phyloP scores from a whole-genome alignment of 92 coral and sea anemone genomes.

The Porites evermanni region DNA sequence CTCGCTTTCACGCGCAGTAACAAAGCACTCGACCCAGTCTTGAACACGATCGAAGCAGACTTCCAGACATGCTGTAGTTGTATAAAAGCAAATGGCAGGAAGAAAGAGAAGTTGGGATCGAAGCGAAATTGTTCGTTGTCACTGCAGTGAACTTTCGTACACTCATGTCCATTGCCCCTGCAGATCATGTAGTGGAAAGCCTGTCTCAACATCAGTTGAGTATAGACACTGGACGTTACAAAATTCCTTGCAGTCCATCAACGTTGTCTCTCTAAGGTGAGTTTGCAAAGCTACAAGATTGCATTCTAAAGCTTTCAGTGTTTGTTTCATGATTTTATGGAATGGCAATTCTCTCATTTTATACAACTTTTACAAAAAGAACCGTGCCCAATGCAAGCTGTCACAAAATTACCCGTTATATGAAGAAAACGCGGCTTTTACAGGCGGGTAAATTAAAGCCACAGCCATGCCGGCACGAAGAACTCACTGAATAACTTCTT shows the following conservation, averaged over 20 bases:
- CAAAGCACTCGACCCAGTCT: constrained; percentile 11
- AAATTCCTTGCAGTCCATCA: constrained; percentile 12
- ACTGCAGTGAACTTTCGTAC: constrained; percentile 38
- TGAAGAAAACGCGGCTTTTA: too few relatives aligned
- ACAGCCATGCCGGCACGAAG: too few relatives aligned
- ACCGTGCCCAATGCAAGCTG: too few relatives aligned
- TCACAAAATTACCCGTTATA: too few relatives aligned
- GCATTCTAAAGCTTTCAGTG: too few relatives aligned
- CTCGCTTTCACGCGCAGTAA: constrained; percentile 15
- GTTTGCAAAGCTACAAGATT: too few relatives aligned
- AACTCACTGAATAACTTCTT: too few relatives aligned
- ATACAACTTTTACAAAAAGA: too few relatives aligned
- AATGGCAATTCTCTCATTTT: too few relatives aligned
- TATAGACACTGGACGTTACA: constrained; percentile 4
- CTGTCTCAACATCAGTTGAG: constrained; percentile 49
- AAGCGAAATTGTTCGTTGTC: constrained; percentile 40
- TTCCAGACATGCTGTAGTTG: too few relatives aligned
- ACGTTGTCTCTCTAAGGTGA: not conserved
- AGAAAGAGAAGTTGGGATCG: constrained; percentile 42
- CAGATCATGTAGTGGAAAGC: constrained; percentile 22
- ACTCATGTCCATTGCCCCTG: constrained; percentile 52
- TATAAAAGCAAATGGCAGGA: not conserved
- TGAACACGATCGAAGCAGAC: not conserved
- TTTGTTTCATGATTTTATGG: too few relatives aligned
- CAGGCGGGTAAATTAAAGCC: too few relatives aligned